Evolutionary conservation across 1,140 invertebrate genomes (phyloP).

Genomic region (Plutomurus gul): DNA sequence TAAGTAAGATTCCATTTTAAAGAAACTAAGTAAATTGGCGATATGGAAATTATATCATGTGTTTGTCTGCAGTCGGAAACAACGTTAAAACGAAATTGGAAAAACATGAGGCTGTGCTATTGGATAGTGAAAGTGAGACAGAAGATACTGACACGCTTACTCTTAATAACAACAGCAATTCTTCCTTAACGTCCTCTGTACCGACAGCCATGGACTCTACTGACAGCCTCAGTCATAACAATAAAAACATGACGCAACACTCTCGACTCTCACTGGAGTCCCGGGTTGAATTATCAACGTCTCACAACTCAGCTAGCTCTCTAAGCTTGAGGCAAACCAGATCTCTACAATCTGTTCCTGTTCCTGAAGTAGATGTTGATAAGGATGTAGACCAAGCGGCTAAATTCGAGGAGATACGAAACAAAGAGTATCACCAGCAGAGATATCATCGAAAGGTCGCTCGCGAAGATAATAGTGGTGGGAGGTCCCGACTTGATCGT

Average conservation of each 20-base stretch:
- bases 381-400: neutral
- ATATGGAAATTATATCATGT: neutral
- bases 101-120: constrained; percentile 47
- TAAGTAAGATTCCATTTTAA: constrained; percentile 54
- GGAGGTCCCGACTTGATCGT: constrained; percentile 42
- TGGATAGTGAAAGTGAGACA: constrained; percentile 52
- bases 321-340: constrained; percentile 9
- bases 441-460: constrained; percentile 35
- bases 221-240: neutral
- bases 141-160: constrained; percentile 40
- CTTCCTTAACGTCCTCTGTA: constrained; percentile 47
- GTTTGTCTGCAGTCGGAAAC: constrained; percentile 52
- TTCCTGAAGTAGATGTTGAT: neutral
- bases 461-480: constrained; percentile 11
- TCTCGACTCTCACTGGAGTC: neutral
- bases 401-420: neutral
- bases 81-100: constrained; percentile 53
- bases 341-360: constrained; percentile 8
- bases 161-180: constrained; percentile 47
- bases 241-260: neutral
- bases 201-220: neutral
- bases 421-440: neutral
- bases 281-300: neutral
- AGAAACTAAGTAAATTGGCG: neutral
- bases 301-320: neutral